Evolutionary conservation across 2,888 invertebrate genomes (phyloP).

Genomic region (Dasysyrphus tricinctus): DNA sequence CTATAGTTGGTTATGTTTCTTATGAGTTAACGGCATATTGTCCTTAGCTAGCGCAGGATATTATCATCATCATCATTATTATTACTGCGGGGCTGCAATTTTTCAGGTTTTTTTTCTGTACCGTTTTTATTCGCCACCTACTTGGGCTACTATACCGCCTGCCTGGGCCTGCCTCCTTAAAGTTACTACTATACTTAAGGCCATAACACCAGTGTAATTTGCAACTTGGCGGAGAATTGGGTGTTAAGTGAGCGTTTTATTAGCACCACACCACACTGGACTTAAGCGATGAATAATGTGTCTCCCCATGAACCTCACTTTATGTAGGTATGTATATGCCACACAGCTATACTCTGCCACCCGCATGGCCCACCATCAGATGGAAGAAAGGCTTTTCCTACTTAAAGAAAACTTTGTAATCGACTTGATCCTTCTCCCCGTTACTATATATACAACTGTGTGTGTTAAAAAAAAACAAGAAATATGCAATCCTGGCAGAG

Average conservation of each 20-base stretch:
- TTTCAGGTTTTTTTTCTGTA: conserved; percentile 25
- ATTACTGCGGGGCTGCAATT: conserved; percentile 56
- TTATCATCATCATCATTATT: conserved; percentile 70
- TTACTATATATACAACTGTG: background rate
- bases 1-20: background rate
- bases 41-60: conserved; percentile 61
- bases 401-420: conserved; percentile 70
- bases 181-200: conserved; percentile 56
- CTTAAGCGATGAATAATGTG: conserved; percentile 73
- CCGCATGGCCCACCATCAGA: background rate
- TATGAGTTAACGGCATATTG: conserved; percentile 66
- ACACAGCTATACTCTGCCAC: background rate
- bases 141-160: too few species aligned
- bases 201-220: conserved; percentile 73
- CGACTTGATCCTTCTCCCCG: conserved; percentile 28
- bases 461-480: background rate
- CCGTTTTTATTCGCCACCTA: conserved; percentile 2
- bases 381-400: conserved; percentile 45
- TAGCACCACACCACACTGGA: conserved; percentile 71
- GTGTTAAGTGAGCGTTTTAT: conserved; percentile 76
- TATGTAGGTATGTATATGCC: background rate
- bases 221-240: conserved; percentile 73
- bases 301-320: conserved; percentile 28
- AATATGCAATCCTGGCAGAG: conserved; percentile 54
- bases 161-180: background rate